Evolutionary conservation across 1,140 invertebrate genomes (phyloP).

Genomic region (Homalodisca vitripennis): DNA sequence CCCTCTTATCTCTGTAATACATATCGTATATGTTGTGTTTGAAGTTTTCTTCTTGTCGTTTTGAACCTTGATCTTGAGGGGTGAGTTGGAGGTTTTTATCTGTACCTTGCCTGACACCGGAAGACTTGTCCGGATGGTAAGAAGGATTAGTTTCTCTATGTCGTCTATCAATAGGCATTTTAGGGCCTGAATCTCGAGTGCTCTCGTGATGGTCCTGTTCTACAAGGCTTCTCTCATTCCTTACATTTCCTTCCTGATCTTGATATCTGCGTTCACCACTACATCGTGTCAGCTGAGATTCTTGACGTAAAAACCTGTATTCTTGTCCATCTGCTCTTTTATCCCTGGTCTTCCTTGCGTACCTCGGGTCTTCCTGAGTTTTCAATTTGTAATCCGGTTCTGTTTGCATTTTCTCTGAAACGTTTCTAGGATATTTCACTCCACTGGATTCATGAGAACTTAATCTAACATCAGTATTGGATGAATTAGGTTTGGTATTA

Average conservation of each 20-base stretch:
- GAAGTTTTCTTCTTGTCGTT: background rate
- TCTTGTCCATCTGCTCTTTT: background rate
- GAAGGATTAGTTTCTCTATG: background rate
- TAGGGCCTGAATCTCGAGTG: background rate
- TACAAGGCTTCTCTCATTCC: background rate
- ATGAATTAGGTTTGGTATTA: background rate
- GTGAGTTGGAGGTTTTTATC: background rate
- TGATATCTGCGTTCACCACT: background rate
- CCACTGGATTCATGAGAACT: background rate
- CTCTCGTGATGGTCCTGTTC: background rate
- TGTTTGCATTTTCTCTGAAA: background rate
- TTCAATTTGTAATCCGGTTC: background rate
- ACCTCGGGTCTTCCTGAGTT: background rate
- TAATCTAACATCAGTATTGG: background rate
- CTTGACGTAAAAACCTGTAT: background rate
- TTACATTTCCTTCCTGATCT: background rate
- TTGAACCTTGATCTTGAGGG: background rate
- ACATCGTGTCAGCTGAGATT: background rate
- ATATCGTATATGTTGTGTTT: background rate
- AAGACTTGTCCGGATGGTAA: background rate
- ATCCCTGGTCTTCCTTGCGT: background rate
- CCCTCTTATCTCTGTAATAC: background rate
- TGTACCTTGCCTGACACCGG: background rate
- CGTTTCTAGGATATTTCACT: background rate
- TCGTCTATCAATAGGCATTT: background rate